A percentile compares a stretch with the other conserved stretches of the same genome.
phyloP scores from a whole-genome alignment of 2,113 vertebrate species.

The Orientallactaga bullata region DNA sequence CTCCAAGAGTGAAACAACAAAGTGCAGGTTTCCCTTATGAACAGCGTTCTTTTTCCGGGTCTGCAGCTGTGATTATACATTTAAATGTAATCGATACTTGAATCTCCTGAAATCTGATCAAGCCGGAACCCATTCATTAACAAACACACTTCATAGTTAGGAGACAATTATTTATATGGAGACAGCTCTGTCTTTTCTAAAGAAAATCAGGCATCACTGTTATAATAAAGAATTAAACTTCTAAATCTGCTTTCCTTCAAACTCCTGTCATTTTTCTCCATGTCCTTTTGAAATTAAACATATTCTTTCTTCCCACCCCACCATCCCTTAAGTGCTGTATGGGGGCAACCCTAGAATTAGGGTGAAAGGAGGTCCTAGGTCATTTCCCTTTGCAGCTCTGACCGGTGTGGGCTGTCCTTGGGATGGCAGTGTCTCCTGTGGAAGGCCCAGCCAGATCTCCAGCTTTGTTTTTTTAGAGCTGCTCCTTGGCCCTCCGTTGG shows the following conservation, averaged over 20 bases:
- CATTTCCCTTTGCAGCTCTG: not conserved
- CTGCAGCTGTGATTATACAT: not conserved
- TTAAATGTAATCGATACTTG: conserved; percentile 44
- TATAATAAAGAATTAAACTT: conserved; percentile 49
- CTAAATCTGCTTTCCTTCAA: conserved; percentile 51
- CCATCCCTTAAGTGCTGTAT: not conserved
- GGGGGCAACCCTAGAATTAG: not conserved
- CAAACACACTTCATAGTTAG: conserved; percentile 19
- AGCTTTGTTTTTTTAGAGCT: conserved; percentile 2
- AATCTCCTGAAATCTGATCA: conserved; percentile 18
- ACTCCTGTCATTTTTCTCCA: conserved; percentile 11
- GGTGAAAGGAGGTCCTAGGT: not conserved
- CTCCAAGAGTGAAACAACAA: not conserved
- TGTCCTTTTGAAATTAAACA: conserved; percentile 56
- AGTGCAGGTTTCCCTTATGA: not conserved
- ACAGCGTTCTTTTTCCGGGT: not conserved
- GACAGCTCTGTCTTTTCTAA: conserved; percentile 52
- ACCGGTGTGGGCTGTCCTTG: not conserved
- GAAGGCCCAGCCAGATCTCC: not conserved
- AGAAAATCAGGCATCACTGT: conserved; percentile 47
- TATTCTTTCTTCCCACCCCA: not conserved
- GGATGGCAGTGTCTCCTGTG: not conserved
- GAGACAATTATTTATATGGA: conserved; percentile 39
- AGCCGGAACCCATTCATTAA: conserved; percentile 12
- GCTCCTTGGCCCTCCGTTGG: not conserved